Evolutionary conservation across 2,797 vertebrate genomes (phyloP), one percentile per base, ranked within the genome.

Genomic region (Florisuga fusca): DNA sequence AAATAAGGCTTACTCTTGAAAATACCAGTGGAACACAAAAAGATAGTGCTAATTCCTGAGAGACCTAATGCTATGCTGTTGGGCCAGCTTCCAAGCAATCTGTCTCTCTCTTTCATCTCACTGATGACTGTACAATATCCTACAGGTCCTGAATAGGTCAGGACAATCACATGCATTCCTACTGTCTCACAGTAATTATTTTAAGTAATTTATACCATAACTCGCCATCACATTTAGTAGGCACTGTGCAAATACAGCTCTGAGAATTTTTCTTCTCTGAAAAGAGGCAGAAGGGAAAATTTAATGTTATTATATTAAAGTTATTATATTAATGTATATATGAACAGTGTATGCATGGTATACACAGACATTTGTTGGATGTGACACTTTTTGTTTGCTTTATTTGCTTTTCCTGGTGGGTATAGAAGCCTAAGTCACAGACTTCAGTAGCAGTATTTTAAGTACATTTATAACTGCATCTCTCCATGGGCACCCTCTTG

Each of bases 301-400:
- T 63, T 77, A 17, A 43, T 41, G 13, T 41, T 41, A 41, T 41
- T 41, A 41, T 41, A 41, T 41, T 41, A 41, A 41, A 14, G 38
- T 41, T 41, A 41, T 41, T 41, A 41, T 15, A 41, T 41, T 41
- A 41, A 41, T 38, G 8, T 51, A 9, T 36, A 16, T 48, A 43
- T 46, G 61, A 57, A 31, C 36, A 64, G 46, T 17, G 27, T 31
- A 17, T 67, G 7, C 6, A 21, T 77, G 57, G 48, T 12, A 84
- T 62, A 61, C 2, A 20, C 3, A 5, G 22, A n/a, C 9, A 57
- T 2, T 4, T 4, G 15, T 45, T 78, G 54, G 20, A 53, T 41
- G 21, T 7, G 61, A 29, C 0, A 0, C 3, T 71, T 6, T 1
- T 67, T 76, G 67, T 10, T 50, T 66, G 4, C 43, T 84, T 69